Evolutionary conservation across 2,113 vertebrate genomes (phyloP), one percentile per base, ranked within the genome.

Genomic region (Tragelaphus scriptus): DNA sequence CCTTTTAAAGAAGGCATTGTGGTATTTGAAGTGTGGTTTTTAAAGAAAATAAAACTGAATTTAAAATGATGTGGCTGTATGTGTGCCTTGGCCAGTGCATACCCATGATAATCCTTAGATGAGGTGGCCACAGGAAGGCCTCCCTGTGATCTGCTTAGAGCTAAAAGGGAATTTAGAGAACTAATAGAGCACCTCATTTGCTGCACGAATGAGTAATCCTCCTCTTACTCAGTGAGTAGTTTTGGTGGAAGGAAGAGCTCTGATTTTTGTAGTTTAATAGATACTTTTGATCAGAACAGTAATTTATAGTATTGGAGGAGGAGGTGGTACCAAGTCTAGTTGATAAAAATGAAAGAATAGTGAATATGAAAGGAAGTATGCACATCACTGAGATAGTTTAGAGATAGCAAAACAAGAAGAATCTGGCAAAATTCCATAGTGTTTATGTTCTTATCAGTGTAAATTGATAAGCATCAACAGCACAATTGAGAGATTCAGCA

Each of bases 241-340:
- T 91, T 71, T 63, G 36, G 36, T 94, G 36, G 49, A 61, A 82
- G 79, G 6, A 23, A 75, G 5, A 7, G 26, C 3, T 94, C 58
- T 95, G 47, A 7, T 56, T 96, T 87, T 91, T 85, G 30, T 59
- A 80, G 51, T 68, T 90, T 53, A 84, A 21, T 87, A 44, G 55
- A 63, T n/a, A 25, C 36, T 80, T 96, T 94, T 80, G 85, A 63
- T 84, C 36, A 61, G 32, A 71, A 88, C 40, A 55, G 49, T 82
- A 61, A 47, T 85, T 55, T 58, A 44, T 51, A 82, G 32, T 63
- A 65, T 44, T 92, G 1, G 30, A 88, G 77, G 81, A 90, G 11
- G 65, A 84, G n/a, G 49, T 51, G 51, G 17, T 87, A 40, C 55
- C 40, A 90, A 25, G 65, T 92, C 21, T 81, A 63, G 8, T 55